Base-by-base conservation (phyloP, 2,113 vertebrate genomes). In the Tauraco erythrolophus region DNA sequence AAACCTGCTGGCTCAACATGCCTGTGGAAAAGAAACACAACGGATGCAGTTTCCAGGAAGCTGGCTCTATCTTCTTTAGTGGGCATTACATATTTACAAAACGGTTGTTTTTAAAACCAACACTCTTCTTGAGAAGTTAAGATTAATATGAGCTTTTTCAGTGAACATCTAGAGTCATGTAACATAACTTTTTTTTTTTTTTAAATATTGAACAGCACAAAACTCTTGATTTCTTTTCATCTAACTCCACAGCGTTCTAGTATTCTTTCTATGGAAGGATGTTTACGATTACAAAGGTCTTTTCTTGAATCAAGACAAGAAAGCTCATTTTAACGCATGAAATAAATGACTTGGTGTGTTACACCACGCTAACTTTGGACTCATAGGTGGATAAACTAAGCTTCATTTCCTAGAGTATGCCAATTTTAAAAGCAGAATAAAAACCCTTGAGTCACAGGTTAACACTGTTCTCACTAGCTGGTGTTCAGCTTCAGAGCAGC, bases 1-100 rank as follows among this genome's bases (percentile, higher is more conserved):
- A 35, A 21, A 91, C 88, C 96, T 97, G 96, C 86, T 88, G 84
- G 66, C 92, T 92, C 33, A 98, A 97, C 79, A 87, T 92, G 94
- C 94, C 97, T 95, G 85, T 31, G 79, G 84, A 94, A 88, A 91
- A 96, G 82, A 96, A 96, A 88, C 92, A 74, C 68, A 62, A 77
- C 16, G 35, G 95, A 83, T 95, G 91, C 88, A 78, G 84, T 89
- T 95, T 96, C 97, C 97, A 97, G 97, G 96, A 96, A 97, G 94
- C 95, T 97, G 97, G 94, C 83, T 97, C 95, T 95, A 92, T 64
- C 96, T 70, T 94, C 91, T 75, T 90, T 54, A 91, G 96, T 98
- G 96, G 96, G 89, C 94, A 94, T 97, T 95, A 80, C 21, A 54
- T 98, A 98, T 89, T 96, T 98, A 97, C 94, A 97, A 97, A 84